phyloP scores from a whole-genome alignment of 2,888 invertebrate species.

The Dolichopus griseipennis region DNA sequence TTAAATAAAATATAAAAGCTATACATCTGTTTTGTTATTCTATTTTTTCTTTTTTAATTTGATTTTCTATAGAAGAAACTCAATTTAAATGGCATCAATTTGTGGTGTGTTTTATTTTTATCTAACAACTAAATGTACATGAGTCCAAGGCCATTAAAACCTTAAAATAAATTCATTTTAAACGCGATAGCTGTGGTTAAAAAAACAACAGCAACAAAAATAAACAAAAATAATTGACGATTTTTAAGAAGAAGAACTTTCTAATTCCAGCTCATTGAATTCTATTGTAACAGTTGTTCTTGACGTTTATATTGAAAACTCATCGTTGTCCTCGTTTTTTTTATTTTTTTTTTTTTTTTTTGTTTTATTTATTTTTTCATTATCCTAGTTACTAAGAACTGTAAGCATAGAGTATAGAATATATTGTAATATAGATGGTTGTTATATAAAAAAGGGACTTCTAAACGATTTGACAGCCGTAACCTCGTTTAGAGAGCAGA shows the following conservation, averaged over 20 bases:
- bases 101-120: too few species aligned
- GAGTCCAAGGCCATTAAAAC: too few species aligned
- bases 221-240: background rate
- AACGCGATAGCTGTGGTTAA: background rate
- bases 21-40: too few species aligned
- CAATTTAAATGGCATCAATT: too few species aligned
- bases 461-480: conserved; percentile 12
- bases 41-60: too few species aligned
- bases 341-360: background rate
- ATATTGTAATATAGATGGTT: too few species aligned
- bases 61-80: too few species aligned
- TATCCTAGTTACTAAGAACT: too few species aligned
- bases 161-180: background rate
- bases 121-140: too few species aligned
- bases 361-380: too few species aligned
- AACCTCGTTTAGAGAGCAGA: conserved; percentile 5
- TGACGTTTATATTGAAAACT: conserved; percentile 32
- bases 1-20: too few species aligned
- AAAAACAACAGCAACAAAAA: background rate
- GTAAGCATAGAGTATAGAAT: too few species aligned
- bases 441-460: background rate
- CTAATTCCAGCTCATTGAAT: conserved; percentile 44
- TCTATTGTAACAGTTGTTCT: conserved; percentile 45
- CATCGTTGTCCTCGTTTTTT: background rate
- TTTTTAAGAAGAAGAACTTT: background rate